Evolutionary conservation across 2,888 invertebrate species (phyloP).

Genomic region (Eupithecia vulgata): DNA sequence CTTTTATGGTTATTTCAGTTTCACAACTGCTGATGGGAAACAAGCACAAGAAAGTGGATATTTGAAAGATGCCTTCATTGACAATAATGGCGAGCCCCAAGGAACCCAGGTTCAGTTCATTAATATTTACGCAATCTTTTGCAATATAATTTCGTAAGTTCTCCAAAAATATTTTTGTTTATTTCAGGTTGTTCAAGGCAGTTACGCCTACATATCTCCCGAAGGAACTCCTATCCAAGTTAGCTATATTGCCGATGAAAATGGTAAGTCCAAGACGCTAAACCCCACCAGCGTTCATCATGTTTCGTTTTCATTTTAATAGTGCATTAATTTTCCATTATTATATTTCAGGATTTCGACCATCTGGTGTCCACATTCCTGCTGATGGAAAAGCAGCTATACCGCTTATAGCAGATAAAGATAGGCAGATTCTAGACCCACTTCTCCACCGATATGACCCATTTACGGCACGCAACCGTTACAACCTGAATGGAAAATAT

Average conservation of each 20-base stretch:
- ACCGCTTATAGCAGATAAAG: slow-evolving; percentile 64
- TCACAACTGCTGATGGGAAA: slow-evolving; percentile 90
- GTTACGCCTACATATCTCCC: slow-evolving; percentile 89
- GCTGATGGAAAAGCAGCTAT: slow-evolving; percentile 82
- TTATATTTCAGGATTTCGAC: slow-evolving; percentile 78
- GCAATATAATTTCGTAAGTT: background rate
- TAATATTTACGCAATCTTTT: background rate
- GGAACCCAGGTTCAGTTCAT: slow-evolving; percentile 68
- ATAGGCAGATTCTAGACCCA: slow-evolving; percentile 51
- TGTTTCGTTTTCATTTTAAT: background rate
- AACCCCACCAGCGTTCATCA: background rate
- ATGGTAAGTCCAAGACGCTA: slow-evolving; percentile 76
- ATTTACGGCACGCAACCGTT: slow-evolving; percentile 48
- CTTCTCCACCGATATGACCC: slow-evolving; percentile 61
- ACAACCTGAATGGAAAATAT: slow-evolving; percentile 52
- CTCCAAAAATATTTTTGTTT: background rate
- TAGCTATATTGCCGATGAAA: slow-evolving; percentile 90
- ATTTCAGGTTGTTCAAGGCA: slow-evolving; percentile 88
- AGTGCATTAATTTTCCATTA: background rate
- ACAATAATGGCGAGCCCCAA: slow-evolving; percentile 86
- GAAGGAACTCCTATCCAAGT: slow-evolving; percentile 89
- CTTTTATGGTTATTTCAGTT: slow-evolving; percentile 77
- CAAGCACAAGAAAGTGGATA: slow-evolving; percentile 91
- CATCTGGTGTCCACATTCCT: slow-evolving; percentile 86
- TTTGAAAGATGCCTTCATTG: slow-evolving; percentile 87